Conservation (phyloP, 2,113 vertebrate genomes). For the Microtus ochrogaster region DNA sequence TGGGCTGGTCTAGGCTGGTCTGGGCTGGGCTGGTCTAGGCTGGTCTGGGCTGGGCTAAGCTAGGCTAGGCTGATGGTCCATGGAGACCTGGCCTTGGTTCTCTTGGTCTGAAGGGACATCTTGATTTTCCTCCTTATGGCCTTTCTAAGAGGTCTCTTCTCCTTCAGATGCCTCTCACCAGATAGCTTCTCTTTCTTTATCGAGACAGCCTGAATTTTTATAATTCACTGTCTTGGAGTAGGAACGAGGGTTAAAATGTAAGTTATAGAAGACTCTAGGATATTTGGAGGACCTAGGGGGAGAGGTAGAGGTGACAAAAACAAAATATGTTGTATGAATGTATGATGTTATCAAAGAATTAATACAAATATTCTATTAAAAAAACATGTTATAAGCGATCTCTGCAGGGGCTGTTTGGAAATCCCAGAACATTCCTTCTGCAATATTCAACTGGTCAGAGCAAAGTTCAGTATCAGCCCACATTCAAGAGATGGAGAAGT, state of each 20-base stretch:
- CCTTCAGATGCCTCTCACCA: neutral
- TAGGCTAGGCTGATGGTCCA: neutral
- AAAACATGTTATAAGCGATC: neutral
- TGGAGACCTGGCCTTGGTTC: neutral
- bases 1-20: neutral
- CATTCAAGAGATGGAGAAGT: neutral
- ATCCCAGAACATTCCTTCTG: neutral
- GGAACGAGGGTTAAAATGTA: conserved; percentile 27
- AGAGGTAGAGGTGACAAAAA: neutral
- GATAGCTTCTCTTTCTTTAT: neutral
- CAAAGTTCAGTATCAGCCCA: neutral
- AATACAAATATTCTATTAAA: neutral
- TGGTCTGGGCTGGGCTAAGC: neutral
- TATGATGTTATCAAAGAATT: neutral
- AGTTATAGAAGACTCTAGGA: neutral
- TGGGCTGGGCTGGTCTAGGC: neutral
- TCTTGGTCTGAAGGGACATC: neutral
- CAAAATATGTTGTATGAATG: neutral
- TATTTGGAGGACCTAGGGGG: neutral
- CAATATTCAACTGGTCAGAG: neutral
- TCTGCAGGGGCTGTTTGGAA: conserved; percentile 4
- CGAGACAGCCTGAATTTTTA: neutral
- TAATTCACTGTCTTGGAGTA: neutral
- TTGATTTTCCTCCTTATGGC: neutral
- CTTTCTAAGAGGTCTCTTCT: neutral